Evolutionary conservation across 2,113 vertebrate species (phyloP), one percentile per base, ranked within the genome.

Genomic region (Struthio camelus): DNA sequence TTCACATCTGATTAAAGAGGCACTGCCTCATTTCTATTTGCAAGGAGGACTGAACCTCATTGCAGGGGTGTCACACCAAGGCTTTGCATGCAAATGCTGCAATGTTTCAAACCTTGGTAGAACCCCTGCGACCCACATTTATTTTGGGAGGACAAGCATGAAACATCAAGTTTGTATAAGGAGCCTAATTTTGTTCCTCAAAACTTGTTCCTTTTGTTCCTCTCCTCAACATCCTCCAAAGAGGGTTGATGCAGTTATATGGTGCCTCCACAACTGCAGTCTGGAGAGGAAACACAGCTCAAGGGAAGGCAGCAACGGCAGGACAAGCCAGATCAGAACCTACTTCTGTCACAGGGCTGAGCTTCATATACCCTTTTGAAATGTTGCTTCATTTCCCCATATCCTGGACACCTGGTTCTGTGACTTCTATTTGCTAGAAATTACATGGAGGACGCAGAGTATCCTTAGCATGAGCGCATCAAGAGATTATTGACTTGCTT

Each of bases 1-100:
- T 79, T 82, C 79, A 56, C 36, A 32, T 92, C 84, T 86, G 88
- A 96, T 94, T 95, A 95, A 96, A 87, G 93, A 84, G 80, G 54
- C 42, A 89, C 19, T 46, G 40, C n/a, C 10, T 70, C 36, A 64
- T 83, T 97, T 91, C 75, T 80, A 27, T 75, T 64, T 87, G 71
- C 40, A 30, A 73, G 67, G n/a, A 30, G 38, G 36, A 40, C 70
- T 87, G 70, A 89, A 58, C 66, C 32, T 94, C 0, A 0, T 13
- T 1, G 0, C 53, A 80, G 0, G 2, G 25, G 10, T 91, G 62
- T 15, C 54, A 34, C 0, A 1, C 64, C 80, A 50, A 82, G 72
- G 36, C 28, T 95, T 82, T 85, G 23, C 25, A 51, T 53, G 28
- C 18, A 69, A 82, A 58, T 30, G 10, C 66, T 80, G 40, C 30